Evolutionary conservation across 2,113 vertebrate genomes (phyloP), one percentile per base, ranked within the genome.

Genomic region (Larimichthys polyactis): DNA sequence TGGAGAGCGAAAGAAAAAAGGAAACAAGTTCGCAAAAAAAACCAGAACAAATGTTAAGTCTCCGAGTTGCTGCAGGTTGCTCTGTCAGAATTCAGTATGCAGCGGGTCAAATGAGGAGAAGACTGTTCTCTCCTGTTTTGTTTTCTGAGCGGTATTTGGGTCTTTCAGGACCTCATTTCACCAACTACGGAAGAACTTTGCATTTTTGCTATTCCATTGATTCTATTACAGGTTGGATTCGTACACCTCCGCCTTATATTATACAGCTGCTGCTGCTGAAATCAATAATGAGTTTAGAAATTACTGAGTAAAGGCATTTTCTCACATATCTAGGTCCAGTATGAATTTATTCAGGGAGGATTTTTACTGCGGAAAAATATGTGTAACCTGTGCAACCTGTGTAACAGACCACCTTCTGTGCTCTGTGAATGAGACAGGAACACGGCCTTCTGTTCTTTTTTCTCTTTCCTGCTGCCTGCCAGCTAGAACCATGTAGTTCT

Each of bases 391-490:
- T 71, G 75, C 54, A 27, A 27, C 27, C 27, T 27, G 27, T 27
- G 27, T 27, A 27, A 22, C 71, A 63, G 60, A 71, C 20, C 64
- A 83, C 87, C 63, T 73, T 24, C 71, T 59, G 79, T 17, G 84
- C 75, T 81, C 52, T 5, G 63, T 70, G 80, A 69, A 67, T 4
- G 40, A 76, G 58, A 71, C 40, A 62, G 80, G 63, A 68, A 54
- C 44, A 79, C 67, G 12, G 20, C 60, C 71, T 78, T 75, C 49
- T 20, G 32, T 75, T 75, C 29, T 72, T 11, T 8, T 71, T 43
- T 68, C 48, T 71, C 4, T 66, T 68, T 63, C 36, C 64, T 27
- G 19, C 74, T 68, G 79, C 79, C 79, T 85, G 67, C 79, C 66
- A 81, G 84, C 72, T 5, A 27, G n/a, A 84, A 20, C 62, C 70